A percentile compares a stretch with the other conserved stretches of the same genome.
These are phyloP conservation scores for Lota lota DNA, from an alignment of 2,113 vertebrate genomes.

Conservation along the genomic window DNA sequence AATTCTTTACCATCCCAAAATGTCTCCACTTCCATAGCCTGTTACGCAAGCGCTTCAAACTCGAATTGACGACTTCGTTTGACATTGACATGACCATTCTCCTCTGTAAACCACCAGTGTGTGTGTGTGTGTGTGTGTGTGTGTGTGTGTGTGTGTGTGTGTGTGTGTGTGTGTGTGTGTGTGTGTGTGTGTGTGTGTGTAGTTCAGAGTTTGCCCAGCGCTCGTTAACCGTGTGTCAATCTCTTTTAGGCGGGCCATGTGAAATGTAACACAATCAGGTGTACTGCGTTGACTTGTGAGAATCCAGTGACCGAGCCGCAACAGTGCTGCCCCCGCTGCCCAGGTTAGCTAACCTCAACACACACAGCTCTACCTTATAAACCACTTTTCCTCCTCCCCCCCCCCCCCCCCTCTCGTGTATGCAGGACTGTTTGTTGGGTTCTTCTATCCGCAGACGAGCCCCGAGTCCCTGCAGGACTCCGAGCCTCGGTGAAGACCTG, in stretches of 20 bases:
- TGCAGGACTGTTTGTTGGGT: too few relatives aligned
- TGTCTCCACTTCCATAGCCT: too few relatives aligned
- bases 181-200: too few relatives aligned
- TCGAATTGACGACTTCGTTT: too few relatives aligned
- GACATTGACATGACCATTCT: not conserved
- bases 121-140: too few relatives aligned
- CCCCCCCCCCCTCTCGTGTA: too few relatives aligned
- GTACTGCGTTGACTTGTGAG: slow-evolving; percentile 80
- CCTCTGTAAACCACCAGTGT: too few relatives aligned
- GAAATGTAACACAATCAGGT: slow-evolving; percentile 88
- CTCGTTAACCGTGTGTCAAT: slow-evolving; percentile 25
- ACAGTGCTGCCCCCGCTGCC: slow-evolving; percentile 88
- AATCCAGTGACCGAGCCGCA: slow-evolving; percentile 81
- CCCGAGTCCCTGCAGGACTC: slow-evolving; percentile 81
- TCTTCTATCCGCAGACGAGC: slow-evolving; percentile 63
- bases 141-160: not conserved
- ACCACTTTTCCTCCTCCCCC: too few relatives aligned
- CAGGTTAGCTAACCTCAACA: slow-evolving; percentile 65
- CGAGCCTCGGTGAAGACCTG: slow-evolving; percentile 80
- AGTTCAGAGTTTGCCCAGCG: slow-evolving; percentile 5
- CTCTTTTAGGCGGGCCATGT: slow-evolving; percentile 78
- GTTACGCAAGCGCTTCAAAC: too few relatives aligned
- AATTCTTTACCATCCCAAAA: too few relatives aligned
- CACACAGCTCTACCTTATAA: too few relatives aligned
- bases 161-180: too few relatives aligned